These are phyloP conservation scores for Botia almorhae DNA, from an alignment of 2,797 vertebrate genomes.

Conservation along the genomic window DNA sequence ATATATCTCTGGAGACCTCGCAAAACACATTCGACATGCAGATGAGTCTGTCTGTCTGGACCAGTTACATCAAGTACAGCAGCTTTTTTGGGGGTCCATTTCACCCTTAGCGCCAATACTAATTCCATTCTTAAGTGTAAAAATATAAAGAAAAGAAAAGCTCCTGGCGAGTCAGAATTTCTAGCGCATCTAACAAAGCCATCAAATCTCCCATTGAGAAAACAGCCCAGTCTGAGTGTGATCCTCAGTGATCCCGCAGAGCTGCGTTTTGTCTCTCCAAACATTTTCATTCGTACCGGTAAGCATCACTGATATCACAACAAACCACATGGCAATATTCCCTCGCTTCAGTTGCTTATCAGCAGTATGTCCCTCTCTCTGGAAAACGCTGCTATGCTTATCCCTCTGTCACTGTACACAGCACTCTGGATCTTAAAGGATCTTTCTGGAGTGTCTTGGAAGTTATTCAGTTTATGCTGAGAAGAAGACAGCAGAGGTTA, in stretches of 20 bases:
- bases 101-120: not conserved
- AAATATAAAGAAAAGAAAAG: conserved; percentile 12
- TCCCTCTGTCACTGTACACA: conserved; percentile 24
- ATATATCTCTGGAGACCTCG: no score
- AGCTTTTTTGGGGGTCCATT: not conserved
- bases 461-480: not conserved
- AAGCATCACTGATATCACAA: conserved; percentile 58
- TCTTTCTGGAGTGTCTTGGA: not conserved
- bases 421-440: conserved; percentile 14
- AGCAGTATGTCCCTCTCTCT: conserved; percentile 12
- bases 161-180: conserved; percentile 22
- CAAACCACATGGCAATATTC: conserved; percentile 24
- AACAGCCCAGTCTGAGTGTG: conserved; percentile 48
- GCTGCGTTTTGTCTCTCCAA: conserved; percentile 40
- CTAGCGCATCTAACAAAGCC: conserved; percentile 49
- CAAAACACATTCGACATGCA: not conserved
- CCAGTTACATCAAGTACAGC: no score
- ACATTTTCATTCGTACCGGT: conserved; percentile 53
- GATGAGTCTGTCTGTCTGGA: no score
- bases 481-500: conserved; percentile 17
- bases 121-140: not conserved
- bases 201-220: conserved; percentile 57
- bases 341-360: conserved; percentile 36
- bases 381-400: conserved; percentile 1
- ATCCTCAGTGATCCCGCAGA: conserved; percentile 38